Conservation (phyloP, 2,888 invertebrate species). For the Drosophila helvetica region DNA sequence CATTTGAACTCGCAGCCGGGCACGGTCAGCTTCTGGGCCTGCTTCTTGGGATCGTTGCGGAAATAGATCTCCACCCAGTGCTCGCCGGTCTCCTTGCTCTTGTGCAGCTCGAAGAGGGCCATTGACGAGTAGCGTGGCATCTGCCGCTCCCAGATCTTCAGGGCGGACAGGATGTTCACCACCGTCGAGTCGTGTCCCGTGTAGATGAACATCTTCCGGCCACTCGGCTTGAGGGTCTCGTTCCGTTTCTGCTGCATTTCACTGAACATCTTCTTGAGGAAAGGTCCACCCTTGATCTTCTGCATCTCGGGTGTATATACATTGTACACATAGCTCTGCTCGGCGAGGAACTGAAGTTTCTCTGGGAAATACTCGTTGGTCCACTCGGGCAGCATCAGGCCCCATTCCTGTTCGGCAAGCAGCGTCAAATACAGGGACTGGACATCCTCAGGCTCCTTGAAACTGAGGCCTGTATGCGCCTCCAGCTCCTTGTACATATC, state of each 20-base stretch:
- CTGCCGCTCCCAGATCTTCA: constrained; percentile 88
- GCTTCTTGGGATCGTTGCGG: constrained; percentile 85
- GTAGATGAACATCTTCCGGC: constrained; percentile 87
- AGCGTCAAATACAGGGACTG: constrained; percentile 88
- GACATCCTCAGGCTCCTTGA: constrained; percentile 87
- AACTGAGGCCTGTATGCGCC: constrained; percentile 85
- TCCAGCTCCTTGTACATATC: constrained; percentile 85
- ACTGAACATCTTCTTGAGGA: constrained; percentile 86
- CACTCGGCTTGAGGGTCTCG: constrained; percentile 83
- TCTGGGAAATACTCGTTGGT: constrained; percentile 86
- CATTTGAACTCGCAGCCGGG: constrained; percentile 88
- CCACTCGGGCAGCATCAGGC: constrained; percentile 87
- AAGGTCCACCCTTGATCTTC: constrained; percentile 87
- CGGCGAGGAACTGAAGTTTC: constrained; percentile 85
- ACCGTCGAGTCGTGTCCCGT: constrained; percentile 91
- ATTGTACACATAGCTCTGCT: constrained; percentile 86
- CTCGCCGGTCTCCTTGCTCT: constrained; percentile 84
- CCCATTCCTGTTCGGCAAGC: constrained; percentile 87
- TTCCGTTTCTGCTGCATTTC: constrained; percentile 86
- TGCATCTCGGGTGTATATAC: constrained; percentile 86
- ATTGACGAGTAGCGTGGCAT: constrained; percentile 88
- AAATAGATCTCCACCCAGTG: constrained; percentile 84
- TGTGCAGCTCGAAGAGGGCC: constrained; percentile 87
- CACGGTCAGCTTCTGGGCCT: constrained; percentile 85
- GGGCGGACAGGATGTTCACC: constrained; percentile 86